Percentiles rank a stretch among this genome's conserved stretches.
These are phyloP conservation scores for Halyomorpha halys DNA, from an alignment of 1,140 invertebrate species.

Conservation along the genomic window DNA sequence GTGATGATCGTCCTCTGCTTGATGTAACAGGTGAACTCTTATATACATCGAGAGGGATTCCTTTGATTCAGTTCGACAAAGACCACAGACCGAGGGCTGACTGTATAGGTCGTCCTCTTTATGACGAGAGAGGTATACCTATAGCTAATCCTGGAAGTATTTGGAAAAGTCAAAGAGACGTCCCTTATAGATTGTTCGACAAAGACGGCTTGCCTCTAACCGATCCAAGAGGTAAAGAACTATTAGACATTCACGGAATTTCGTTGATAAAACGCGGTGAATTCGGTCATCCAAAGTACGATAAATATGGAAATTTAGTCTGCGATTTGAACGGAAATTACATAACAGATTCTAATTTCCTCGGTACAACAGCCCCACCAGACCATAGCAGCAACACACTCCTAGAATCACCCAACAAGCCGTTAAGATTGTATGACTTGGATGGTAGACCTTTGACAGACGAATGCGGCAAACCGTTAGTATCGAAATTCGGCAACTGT, in stretches of 20 bases:
- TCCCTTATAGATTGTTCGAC: constrained; percentile 1
- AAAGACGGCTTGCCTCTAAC: constrained; percentile 1
- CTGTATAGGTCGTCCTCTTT: not conserved
- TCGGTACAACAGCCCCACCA: not conserved
- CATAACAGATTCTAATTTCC: not conserved
- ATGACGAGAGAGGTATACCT: constrained; percentile 1
- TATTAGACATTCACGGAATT: not conserved
- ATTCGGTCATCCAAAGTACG: constrained; percentile 2
- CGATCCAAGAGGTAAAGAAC: constrained; percentile 1
- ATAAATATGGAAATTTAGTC: not conserved
- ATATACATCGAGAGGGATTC: not conserved
- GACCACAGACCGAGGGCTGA: not conserved
- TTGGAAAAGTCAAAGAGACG: not conserved
- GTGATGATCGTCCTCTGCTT: not conserved
- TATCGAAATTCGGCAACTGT: not conserved
- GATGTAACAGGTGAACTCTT: not conserved
- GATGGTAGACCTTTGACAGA: constrained; percentile 10
- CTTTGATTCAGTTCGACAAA: not conserved
- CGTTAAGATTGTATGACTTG: not conserved
- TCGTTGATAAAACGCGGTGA: not conserved
- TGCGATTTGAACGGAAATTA: not conserved
- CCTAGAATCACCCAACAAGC: not conserved
- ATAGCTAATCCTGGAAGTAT: not conserved
- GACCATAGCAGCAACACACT: not conserved
- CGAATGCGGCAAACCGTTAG: not conserved